Conservation (phyloP, 2,888 invertebrate genomes). For the Lottia gigantea region DNA sequence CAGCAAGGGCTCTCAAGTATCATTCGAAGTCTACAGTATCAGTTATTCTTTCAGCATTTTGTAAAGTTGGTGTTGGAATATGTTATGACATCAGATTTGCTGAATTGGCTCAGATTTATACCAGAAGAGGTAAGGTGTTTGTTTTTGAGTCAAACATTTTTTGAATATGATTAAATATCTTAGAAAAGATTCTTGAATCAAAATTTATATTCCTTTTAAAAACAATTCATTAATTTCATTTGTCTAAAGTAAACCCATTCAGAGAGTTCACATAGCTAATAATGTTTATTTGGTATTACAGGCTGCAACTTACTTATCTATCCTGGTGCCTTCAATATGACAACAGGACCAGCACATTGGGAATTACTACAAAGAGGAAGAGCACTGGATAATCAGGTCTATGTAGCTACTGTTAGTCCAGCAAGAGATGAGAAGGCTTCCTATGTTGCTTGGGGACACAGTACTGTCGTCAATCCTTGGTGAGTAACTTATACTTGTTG, state of each 20-base stretch:
- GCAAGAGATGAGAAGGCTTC: constrained; percentile 79
- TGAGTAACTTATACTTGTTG: constrained; percentile 23
- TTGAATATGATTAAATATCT: too few relatives aligned
- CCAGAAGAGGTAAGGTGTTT: constrained; percentile 69
- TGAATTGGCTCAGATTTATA: constrained; percentile 76
- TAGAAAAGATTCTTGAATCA: too few relatives aligned
- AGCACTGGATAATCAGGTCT: constrained; percentile 90
- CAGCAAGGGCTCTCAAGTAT: too few relatives aligned
- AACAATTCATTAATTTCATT: too few relatives aligned
- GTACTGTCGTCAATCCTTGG: constrained; percentile 85
- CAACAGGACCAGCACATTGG: constrained; percentile 95
- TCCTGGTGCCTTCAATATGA: constrained; percentile 96
- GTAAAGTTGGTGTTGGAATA: constrained; percentile 89
- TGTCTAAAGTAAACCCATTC: too few relatives aligned
- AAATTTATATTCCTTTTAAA: too few relatives aligned
- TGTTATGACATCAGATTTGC: constrained; percentile 95
- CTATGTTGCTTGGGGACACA: constrained; percentile 92
- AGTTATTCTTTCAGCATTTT: constrained; percentile 65
- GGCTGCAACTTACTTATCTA: constrained; percentile 89
- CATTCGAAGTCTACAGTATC: too few relatives aligned
- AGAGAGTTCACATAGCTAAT: too few relatives aligned
- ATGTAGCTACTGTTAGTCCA: constrained; percentile 85
- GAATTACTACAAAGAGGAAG: constrained; percentile 83
- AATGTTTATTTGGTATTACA: constrained; percentile 50
- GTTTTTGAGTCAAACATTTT: too few relatives aligned